These are phyloP conservation scores for Xenopus borealis DNA, from an alignment of 2,113 vertebrate genomes.

Conservation along the genomic window DNA sequence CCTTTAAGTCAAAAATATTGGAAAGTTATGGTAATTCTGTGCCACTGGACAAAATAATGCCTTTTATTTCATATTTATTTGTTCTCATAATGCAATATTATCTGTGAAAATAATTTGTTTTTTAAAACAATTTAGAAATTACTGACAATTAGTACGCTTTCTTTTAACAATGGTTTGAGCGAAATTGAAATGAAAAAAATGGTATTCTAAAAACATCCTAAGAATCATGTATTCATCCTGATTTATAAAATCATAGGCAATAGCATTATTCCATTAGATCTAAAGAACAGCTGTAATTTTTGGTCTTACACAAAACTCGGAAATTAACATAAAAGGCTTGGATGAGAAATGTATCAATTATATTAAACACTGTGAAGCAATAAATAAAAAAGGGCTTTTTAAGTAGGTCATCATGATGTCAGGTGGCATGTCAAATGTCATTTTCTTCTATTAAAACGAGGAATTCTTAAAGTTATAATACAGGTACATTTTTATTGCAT, in stretches of 20 bases:
- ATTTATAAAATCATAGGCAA: constrained; percentile 39
- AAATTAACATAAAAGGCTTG: constrained; percentile 53
- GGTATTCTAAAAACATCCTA: constrained; percentile 39
- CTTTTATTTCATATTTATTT: too few species aligned
- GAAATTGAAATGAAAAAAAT: constrained; percentile 28
- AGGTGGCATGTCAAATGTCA: constrained; percentile 52
- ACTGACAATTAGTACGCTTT: not conserved
- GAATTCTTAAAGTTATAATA: constrained; percentile 47
- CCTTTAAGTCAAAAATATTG: too few species aligned
- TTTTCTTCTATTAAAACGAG: constrained; percentile 57
- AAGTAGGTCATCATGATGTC: constrained; percentile 54
- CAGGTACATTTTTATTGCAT: constrained; percentile 56
- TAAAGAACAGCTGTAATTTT: constrained; percentile 43
- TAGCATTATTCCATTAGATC: constrained; percentile 47
- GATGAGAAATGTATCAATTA: constrained; percentile 53
- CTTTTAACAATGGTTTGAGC: constrained; percentile 22
- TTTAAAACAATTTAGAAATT: too few species aligned
- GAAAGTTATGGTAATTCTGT: too few species aligned
- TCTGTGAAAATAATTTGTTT: too few species aligned
- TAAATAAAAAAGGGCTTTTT: constrained; percentile 56
- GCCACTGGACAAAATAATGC: too few species aligned
- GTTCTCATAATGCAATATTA: too few species aligned
- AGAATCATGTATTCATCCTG: constrained; percentile 8
- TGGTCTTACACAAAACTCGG: constrained; percentile 46
- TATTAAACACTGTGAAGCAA: constrained; percentile 57